Evolutionary conservation across 2,888 invertebrate genomes (phyloP).

Genomic region (Mimachlamys varia): DNA sequence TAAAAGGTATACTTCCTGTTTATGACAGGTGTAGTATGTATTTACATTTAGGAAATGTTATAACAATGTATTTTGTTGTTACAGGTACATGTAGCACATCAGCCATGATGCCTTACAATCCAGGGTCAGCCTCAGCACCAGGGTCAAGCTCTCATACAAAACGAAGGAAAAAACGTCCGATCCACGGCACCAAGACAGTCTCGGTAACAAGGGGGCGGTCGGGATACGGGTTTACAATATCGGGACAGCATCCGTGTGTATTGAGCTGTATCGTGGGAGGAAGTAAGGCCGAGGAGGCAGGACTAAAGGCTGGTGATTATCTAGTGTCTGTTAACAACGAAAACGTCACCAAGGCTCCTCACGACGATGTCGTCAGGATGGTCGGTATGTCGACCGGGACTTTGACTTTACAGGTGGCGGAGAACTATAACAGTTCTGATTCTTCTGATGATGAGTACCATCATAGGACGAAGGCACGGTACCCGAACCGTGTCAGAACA

Average conservation of each 20-base stretch:
- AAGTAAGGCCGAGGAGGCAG: conserved; percentile 95
- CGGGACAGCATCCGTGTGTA: conserved; percentile 97
- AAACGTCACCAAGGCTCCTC: conserved; percentile 94
- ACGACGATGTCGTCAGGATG: conserved; percentile 95
- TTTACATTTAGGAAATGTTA: neutral
- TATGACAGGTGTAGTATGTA: neutral
- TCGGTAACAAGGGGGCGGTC: conserved; percentile 93
- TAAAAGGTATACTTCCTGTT: no score
- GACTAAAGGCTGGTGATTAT: conserved; percentile 95
- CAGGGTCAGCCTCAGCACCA: neutral
- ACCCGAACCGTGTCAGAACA: conserved; percentile 70
- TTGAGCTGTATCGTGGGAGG: conserved; percentile 95
- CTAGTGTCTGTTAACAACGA: conserved; percentile 94
- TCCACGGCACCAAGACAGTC: conserved; percentile 90
- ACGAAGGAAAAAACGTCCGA: conserved; percentile 88
- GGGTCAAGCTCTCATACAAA: conserved; percentile 78
- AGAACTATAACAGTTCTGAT: conserved; percentile 89
- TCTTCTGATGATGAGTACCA: conserved; percentile 88
- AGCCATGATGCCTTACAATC: conserved; percentile 13
- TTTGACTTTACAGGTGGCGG: conserved; percentile 76
- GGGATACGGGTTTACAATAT: conserved; percentile 98
- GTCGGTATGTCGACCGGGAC: conserved; percentile 92
- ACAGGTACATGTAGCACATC: neutral
- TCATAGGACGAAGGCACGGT: conserved; percentile 78
- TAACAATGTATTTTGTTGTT: neutral